Base-by-base conservation (phyloP, 2,797 vertebrate genomes). In the Coreius guichenoti region DNA sequence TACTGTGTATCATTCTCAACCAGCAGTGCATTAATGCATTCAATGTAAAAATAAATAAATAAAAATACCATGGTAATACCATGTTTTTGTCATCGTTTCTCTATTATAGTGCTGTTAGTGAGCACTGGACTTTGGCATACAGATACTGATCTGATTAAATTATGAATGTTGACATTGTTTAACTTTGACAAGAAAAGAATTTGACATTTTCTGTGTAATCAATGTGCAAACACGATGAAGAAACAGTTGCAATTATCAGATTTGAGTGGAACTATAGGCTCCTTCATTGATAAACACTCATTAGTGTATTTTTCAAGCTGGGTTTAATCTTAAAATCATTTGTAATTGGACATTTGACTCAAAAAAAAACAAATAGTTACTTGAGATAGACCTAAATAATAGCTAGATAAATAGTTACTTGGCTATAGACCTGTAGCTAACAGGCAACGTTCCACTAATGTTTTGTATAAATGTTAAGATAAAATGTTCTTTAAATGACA, bases 131-230 rank as follows among this genome's bases (percentile, higher is more conserved):
- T 70, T 82, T 82, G 68, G 33, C 63, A 68, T 51, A 17, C 19
- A 39, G 5, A 47, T 14, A 74, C 3, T 7, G 21, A 65, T 65
- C 58, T 75, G 81, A 83, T 76, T 67, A 6, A 83, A 76, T 83
- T 76, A 36, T 36, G 14, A 51, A 31, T 80, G 61, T 2, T 63
- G 16, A 51, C 58, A 83, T 7, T 29, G 70, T 49, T 74, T 74
- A 82, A 63, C 70, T 74, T 63, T 82, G 43, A 74, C 56, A 80
- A 80, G 29, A 54, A 83, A 77, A 49, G 9, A 67, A 76, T 39
- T 23, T 8, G 26, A 29, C 43, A 75, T 63, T 56, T 67, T 76
- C 26, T 39, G 8, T 56, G 82, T 68, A 77, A 83, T 77, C 82
- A 14, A 1, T 29, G 67, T 29, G 68, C 33, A 81, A 58, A 58